These are phyloP conservation scores for Laticauda laticaudata DNA, from an alignment of 2,113 vertebrate species.

Conservation along the genomic window DNA sequence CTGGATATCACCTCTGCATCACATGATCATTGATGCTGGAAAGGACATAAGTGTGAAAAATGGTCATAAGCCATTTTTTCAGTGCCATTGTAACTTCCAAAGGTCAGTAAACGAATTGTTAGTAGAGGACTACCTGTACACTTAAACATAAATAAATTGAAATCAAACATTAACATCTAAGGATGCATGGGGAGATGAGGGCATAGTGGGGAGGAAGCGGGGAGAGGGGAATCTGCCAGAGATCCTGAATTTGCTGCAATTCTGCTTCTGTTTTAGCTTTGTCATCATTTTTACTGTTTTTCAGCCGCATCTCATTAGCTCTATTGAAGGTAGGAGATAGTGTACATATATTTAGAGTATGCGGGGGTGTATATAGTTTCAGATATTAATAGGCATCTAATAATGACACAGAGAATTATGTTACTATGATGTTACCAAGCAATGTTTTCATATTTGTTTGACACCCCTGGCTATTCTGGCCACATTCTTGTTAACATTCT, in stretches of 20 bases:
- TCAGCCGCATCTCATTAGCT: slow-evolving; percentile 56
- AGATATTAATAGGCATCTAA: slow-evolving; percentile 65
- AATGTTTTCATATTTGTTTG: slow-evolving; percentile 48
- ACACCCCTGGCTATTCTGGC: slow-evolving; percentile 17
- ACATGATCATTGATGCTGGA: too few relatives aligned
- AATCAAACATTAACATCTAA: too few relatives aligned
- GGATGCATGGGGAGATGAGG: too few relatives aligned
- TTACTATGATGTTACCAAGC: slow-evolving; percentile 56
- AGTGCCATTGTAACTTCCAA: too few relatives aligned
- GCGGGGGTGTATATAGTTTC: slow-evolving; percentile 58
- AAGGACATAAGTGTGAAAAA: too few relatives aligned
- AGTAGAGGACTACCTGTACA: too few relatives aligned
- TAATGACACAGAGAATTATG: slow-evolving; percentile 49
- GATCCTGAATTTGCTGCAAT: slow-evolving; percentile 45
- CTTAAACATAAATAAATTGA: too few relatives aligned
- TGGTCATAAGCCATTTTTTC: too few relatives aligned
- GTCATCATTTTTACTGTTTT: slow-evolving; percentile 35
- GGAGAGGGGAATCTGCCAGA: not conserved
- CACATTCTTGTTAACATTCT: slow-evolving; percentile 35
- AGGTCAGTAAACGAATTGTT: too few relatives aligned
- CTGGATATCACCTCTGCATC: too few relatives aligned
- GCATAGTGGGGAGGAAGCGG: too few relatives aligned
- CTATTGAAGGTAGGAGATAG: slow-evolving; percentile 56
- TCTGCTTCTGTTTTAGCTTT: slow-evolving; percentile 58
- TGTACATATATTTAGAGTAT: slow-evolving; percentile 63